phyloP scores from a whole-genome alignment of 2,797 vertebrate genomes.

The Coluber constrictor region DNA sequence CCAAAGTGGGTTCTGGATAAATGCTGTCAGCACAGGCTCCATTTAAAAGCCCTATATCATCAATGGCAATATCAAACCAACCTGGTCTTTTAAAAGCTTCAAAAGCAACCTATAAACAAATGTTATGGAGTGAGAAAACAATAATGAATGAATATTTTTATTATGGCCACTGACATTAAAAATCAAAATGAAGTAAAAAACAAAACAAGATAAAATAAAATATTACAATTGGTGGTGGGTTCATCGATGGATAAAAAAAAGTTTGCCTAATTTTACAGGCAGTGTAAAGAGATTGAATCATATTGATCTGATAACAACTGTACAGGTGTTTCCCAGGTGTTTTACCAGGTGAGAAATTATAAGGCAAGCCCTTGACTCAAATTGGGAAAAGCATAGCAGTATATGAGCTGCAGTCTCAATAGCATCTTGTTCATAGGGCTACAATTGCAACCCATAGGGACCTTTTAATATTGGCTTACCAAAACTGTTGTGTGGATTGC shows the following conservation, averaged over 20 bases:
- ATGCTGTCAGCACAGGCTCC: constrained; percentile 73
- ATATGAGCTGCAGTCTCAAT: not conserved
- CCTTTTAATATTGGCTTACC: not conserved
- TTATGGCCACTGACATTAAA: not conserved
- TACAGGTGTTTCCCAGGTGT: not conserved
- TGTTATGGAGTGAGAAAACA: not conserved
- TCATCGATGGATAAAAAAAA: not conserved
- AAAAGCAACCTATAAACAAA: constrained; percentile 77
- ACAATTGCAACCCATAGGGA: not conserved
- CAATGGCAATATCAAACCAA: constrained; percentile 81
- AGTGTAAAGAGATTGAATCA: not conserved
- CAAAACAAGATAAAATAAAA: not conserved
- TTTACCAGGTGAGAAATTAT: not conserved
- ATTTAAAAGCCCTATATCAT: constrained; percentile 80
- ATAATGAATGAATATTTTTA: not conserved
- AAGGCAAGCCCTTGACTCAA: not conserved
- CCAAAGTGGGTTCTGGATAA: constrained; percentile 80
- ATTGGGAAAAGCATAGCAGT: not conserved
- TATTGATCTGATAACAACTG: not conserved
- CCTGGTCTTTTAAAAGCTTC: constrained; percentile 75
- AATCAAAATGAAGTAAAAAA: not conserved
- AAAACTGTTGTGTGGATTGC: not conserved
- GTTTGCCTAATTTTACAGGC: not conserved
- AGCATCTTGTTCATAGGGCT: not conserved
- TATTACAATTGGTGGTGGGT: not conserved